Base-by-base conservation (phyloP, 92 coral and sea anemone species). In the Bergia puertoricense region DNA sequence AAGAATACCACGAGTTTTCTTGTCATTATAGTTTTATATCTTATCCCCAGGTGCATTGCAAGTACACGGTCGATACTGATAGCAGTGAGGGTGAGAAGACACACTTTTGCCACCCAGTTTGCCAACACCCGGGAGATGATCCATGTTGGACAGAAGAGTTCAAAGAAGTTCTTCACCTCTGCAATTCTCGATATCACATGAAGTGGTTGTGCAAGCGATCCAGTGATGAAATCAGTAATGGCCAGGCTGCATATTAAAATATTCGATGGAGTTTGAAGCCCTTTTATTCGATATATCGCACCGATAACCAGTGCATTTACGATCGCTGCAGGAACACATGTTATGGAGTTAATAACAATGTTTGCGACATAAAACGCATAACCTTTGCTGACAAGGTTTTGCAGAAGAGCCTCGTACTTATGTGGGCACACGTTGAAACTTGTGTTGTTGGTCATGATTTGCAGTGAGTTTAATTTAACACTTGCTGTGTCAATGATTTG, bases 231-330 rank as follows among this genome's bases (percentile, higher is more conserved):
- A 38, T 80, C 72, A 0, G 85, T 80, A 10, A 80, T 37, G 36
- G 85, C 85, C 45, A 80, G 18, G 36, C 72, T 80, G 72, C 85
- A 80, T 56, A 80, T 80, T 57, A 80, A 80, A 56, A 38, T 80
- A 59, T 80, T 80, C 20, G 85, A 80, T 18, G 85, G 85, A 37
- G 85, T 36, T 15, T 80, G 85, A 8, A 80, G 72, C 2, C n/a
- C 65, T 54, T 57, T 36, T 16, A 73, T 80, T 37, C 44, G 37
- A 36, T 46, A 59, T 37, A 80, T 39, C 2, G 68, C 68, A 22
- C 20, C 69, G 44, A 80, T 80, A 20, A 80, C 85, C 69, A 80
- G 22, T 8, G 41, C 68, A 10, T 80, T 80, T 37, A 80, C 23
- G 6, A 81, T 20, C 22, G 85, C 44, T 38, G 48, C 71, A 23